Evolutionary conservation across 2,113 vertebrate genomes (phyloP), one percentile per base, ranked within the genome.

Genomic region (Hippoglossus stenolepis): DNA sequence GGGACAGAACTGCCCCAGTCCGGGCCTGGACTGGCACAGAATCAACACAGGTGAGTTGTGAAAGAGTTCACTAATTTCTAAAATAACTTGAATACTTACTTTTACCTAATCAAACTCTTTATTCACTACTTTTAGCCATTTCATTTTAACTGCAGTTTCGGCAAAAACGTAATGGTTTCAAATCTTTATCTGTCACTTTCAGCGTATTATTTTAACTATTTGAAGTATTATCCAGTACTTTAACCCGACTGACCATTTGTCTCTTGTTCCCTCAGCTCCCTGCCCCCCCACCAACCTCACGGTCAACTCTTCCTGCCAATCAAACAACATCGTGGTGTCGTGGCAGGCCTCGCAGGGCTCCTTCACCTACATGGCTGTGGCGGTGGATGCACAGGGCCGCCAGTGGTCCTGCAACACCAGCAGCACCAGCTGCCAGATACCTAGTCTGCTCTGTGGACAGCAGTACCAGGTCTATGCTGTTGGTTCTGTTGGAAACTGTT

Each of bases 341-440:
- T 96, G 95, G 95, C 35, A 56, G 23, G 35, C 81, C 14, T 94
- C 93, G 0, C 66, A 69, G 58, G 93, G 93, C 38, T 91, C 93
- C 0, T 20, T 76, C 10, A 86, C 78, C 15, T 96, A 95, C 84
- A 76, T 63, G 71, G 94, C 88, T 0, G 61, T 91, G 23, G 94
- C 93, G 2, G 66, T 83, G 51, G 67, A 88, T 58, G 59, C n/a
- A 2, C 31, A 65, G 6, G 93, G 93, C 5, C 61, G 23, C n/a
- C 54, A 0, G 5, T 74, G 79, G 57, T 81, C 86, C 7, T 95
- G 94, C 75, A 87, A 89, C 85, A 93, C 87, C 76, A 92, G 45
- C 43, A 56, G 68, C 60, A 85, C 83, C 31, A 31, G 63, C 60
- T 95, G 95, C 72, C 71, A 90, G 73, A 89, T 95, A 49, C 12